Percentiles rank a stretch among this genome's conserved stretches.
Conservation (phyloP, 2,113 vertebrate genomes). For the Rhinopomastus cyanomelas region DNA sequence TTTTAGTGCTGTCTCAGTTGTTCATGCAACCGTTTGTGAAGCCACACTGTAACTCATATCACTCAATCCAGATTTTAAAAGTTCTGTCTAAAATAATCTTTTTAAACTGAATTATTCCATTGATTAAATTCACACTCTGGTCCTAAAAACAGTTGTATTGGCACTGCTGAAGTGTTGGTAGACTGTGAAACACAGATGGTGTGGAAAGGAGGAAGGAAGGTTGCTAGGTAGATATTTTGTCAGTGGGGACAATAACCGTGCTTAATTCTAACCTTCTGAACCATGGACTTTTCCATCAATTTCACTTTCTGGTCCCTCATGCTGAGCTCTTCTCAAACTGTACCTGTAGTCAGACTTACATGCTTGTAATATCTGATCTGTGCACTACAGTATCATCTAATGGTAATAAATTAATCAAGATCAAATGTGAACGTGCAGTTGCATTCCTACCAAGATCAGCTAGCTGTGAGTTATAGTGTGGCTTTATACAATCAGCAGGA, state of each 20-base stretch:
- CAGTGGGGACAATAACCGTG: background rate
- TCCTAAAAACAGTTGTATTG: background rate
- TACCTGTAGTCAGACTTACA: background rate
- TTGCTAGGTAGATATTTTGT: background rate
- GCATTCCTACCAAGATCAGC: background rate
- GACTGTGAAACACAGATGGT: background rate
- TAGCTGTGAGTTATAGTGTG: background rate
- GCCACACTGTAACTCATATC: background rate
- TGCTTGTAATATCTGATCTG: background rate
- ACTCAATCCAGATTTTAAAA: background rate
- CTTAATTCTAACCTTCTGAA: background rate
- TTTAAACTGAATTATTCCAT: background rate
- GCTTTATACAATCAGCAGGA: background rate
- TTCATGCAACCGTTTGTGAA: background rate
- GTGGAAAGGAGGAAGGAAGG: background rate
- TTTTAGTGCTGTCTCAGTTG: slow-evolving; percentile 8
- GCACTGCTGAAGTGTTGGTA: background rate
- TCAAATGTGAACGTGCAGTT: background rate
- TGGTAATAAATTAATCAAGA: background rate
- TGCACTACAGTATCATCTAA: background rate
- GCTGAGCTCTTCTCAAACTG: background rate
- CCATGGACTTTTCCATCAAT: background rate
- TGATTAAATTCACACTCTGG: background rate
- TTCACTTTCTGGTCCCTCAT: background rate
- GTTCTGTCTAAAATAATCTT: background rate